These are phyloP conservation scores for Lasaia peninsularis DNA, from an alignment of 1,140 invertebrate genomes.

Conservation along the genomic window DNA sequence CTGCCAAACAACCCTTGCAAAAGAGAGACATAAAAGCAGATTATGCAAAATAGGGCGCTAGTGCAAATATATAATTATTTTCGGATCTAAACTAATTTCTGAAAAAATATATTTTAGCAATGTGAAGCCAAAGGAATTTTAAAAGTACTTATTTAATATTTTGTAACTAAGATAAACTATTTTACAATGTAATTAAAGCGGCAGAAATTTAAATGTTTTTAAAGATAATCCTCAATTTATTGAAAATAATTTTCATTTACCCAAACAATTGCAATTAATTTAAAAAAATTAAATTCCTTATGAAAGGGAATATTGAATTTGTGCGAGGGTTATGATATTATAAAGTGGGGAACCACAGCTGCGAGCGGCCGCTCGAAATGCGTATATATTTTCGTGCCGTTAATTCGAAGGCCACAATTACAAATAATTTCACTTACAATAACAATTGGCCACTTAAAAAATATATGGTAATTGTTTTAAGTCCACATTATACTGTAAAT, in stretches of 20 bases:
- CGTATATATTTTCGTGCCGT: not conserved
- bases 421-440: conserved; percentile 3
- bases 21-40: no score
- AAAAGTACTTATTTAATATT: no score
- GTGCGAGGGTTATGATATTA: not conserved
- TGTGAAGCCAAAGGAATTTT: no score
- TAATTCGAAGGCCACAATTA: not conserved
- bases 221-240: not conserved
- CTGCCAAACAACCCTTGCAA: no score
- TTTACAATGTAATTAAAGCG: no score
- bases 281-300: not conserved
- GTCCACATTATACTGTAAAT: not conserved
- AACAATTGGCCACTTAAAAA: not conserved
- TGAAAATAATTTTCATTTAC: no score
- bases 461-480: not conserved
- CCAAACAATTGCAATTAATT: no score
- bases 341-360: not conserved
- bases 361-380: not conserved
- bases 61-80: no score
- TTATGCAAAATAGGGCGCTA: no score
- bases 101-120: no score
- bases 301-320: not conserved
- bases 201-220: not conserved
- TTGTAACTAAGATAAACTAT: no score
- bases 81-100: no score